Evolutionary conservation across 2,888 invertebrate genomes (phyloP), one percentile per base, ranked within the genome.

Genomic region (Plebejus argus): DNA sequence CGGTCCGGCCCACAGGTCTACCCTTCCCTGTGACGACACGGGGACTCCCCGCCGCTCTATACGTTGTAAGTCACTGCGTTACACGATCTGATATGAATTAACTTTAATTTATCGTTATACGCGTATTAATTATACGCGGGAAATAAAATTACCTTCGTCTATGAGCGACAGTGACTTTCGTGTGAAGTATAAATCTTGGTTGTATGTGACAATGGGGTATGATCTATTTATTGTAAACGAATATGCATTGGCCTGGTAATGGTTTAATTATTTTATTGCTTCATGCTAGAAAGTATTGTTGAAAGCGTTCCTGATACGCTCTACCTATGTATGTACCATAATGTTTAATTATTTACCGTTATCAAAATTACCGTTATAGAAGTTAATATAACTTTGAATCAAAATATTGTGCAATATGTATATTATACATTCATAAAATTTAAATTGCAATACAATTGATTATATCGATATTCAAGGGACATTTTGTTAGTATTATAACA

Each of bases 71-170:
- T 83, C 81, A 88, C 84, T 86, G 86, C 90, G 87, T 90, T 85
- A 83, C 83, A 84, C 84, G 81, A 82, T 88, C 87, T 87, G 87
- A 85, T 80, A 84, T 83, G 86, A 86, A 90, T 89, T 86, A 86
- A 86, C 84, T 87, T 89, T 86, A 91, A 90, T 91, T 91, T 90
- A 87, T 86, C 84, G 87, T 84, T 85, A 86, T 83, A 85, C 85
- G 82, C 84, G 83, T 82, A 70, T 74, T 74, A 53, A 74, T 53
- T 74, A 39, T 49, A 74, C 23, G 74, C 49, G 49, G 23, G 49
- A 49, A 74, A 74, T 74, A 74, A 74, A 53, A 28, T 72, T 72
- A 72, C 39, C 45, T 72, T 20, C 45, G 15, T 45, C 39, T 72
- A 66, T 33, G 28, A 66, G 28, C 8, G 66, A 66, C 66, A 28